Conservation (phyloP, 64 coral and sea anemone species). For the Hydrozoanthus tunicans region DNA sequence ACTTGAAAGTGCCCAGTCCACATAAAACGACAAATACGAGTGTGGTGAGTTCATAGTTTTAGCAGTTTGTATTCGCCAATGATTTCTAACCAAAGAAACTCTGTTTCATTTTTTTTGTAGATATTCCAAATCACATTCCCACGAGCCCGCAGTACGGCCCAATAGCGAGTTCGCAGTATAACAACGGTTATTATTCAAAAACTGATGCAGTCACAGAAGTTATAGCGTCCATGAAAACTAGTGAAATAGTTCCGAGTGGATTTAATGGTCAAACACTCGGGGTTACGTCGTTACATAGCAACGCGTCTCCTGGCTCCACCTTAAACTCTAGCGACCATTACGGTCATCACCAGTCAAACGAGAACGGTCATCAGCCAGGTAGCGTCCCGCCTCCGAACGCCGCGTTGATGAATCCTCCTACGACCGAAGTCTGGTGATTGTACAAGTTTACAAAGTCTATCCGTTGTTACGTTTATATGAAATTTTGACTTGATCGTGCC, state of each 20-base stretch:
- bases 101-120: constrained; percentile 6
- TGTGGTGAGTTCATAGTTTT: no score
- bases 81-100: not conserved
- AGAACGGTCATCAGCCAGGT: not conserved
- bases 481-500: not conserved
- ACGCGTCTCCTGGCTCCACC: constrained; percentile 27
- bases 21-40: no score
- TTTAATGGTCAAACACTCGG: not conserved
- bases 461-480: not conserved
- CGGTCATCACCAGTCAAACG: not conserved
- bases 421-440: constrained; percentile 53
- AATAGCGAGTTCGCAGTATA: constrained; percentile 21
- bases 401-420: constrained; percentile 27
- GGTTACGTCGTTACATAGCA: constrained; percentile 28
- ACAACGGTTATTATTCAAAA: constrained; percentile 41
- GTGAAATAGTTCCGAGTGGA: constrained; percentile 22
- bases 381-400: not conserved
- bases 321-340: constrained; percentile 44
- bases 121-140: constrained; percentile 18
- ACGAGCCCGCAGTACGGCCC: constrained; percentile 23
- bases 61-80: not conserved
- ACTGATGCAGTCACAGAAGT: constrained; percentile 45
- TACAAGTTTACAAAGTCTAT: not conserved
- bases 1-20: not conserved
- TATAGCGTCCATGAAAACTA: constrained; percentile 29